Percentiles rank a stretch among this genome's conserved stretches.
These are phyloP conservation scores for Orthonyx spaldingii DNA, from an alignment of 2,113 vertebrate genomes.

Conservation along the genomic window DNA sequence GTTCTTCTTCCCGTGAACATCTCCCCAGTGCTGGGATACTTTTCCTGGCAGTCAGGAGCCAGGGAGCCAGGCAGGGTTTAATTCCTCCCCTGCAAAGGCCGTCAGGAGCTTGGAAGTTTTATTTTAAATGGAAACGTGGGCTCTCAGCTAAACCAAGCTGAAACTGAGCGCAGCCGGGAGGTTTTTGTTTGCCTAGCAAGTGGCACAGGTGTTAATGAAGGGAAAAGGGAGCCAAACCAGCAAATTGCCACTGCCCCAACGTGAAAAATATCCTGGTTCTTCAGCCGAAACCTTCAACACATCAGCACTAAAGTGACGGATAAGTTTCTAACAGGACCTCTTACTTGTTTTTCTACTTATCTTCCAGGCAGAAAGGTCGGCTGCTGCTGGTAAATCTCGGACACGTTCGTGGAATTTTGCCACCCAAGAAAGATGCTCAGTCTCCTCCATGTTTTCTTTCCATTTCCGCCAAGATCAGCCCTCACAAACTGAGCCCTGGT, in stretches of 20 bases:
- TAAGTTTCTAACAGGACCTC: not conserved
- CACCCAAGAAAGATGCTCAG: not conserved
- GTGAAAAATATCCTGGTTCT: not conserved
- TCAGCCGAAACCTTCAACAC: not conserved
- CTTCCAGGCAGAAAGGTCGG: not conserved
- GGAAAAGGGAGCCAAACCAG: not conserved
- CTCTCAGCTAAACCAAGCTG: not conserved
- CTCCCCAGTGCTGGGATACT: not conserved
- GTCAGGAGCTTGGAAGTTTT: not conserved
- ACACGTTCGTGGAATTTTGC: accelerated
- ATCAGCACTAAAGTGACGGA: not conserved
- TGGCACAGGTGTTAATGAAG: not conserved
- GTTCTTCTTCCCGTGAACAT: not conserved
- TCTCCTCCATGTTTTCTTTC: not conserved
- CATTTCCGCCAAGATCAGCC: not conserved
- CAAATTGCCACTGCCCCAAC: not conserved
- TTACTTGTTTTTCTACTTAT: not conserved
- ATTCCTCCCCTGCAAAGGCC: not conserved
- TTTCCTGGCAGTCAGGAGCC: not conserved
- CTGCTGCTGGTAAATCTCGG: not conserved
- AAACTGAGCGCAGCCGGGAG: not conserved
- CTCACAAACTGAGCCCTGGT: not conserved
- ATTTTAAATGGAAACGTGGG: not conserved
- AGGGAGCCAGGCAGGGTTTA: not conserved
- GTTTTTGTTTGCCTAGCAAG: not conserved